These are phyloP conservation scores for Microcaecilia unicolor DNA, from an alignment of 2,797 vertebrate species.

Conservation along the genomic window DNA sequence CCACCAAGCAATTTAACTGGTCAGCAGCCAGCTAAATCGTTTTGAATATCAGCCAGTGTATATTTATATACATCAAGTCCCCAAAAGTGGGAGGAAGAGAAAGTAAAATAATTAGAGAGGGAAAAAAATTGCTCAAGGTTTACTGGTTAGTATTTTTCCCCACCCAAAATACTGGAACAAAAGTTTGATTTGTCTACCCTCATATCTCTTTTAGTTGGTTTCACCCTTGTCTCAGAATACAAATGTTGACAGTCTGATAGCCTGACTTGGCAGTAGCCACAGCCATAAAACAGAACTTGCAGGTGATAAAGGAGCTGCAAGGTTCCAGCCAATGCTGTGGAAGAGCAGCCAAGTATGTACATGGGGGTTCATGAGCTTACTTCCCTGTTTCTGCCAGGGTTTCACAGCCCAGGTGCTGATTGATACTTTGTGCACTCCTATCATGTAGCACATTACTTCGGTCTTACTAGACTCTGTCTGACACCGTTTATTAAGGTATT, in stretches of 20 bases:
- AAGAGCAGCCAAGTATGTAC: conserved; percentile 20
- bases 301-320: not conserved
- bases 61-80: too few relatives aligned
- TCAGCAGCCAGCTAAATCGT: too few relatives aligned
- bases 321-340: too few relatives aligned
- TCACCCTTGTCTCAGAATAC: not conserved
- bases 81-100: too few relatives aligned
- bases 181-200: not conserved
- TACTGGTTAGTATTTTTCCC: too few relatives aligned
- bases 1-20: too few relatives aligned
- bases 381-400: conserved; percentile 12
- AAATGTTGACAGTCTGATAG: conserved; percentile 5
- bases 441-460: conserved; percentile 16
- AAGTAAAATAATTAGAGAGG: too few relatives aligned
- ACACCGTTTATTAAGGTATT: conserved; percentile 22
- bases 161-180: rapidly evolving
- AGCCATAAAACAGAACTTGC: not conserved
- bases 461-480: conserved; percentile 13
- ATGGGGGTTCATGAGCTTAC: conserved; percentile 8
- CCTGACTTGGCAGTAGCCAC: not conserved
- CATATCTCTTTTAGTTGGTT: too few relatives aligned
- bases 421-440: conserved; percentile 13
- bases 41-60: too few relatives aligned
- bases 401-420: conserved; percentile 16
- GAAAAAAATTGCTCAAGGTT: too few relatives aligned